phyloP scores from a whole-genome alignment of 2,888 invertebrate species.

The Eupithecia vulgata region DNA sequence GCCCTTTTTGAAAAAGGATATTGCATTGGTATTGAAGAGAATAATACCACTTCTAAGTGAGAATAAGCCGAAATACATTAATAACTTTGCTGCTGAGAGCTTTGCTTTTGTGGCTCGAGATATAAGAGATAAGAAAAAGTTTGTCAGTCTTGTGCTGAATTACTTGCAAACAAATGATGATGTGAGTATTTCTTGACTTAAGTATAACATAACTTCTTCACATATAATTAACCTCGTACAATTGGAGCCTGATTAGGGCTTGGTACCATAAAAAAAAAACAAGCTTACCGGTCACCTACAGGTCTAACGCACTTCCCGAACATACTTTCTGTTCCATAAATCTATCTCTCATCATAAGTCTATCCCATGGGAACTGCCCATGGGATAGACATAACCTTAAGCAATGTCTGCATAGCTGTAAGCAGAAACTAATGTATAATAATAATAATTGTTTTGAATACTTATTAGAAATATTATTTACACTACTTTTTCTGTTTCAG shows the following conservation, averaged over 20 bases:
- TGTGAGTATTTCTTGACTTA: slow-evolving; percentile 77
- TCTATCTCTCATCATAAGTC: too few relatives aligned
- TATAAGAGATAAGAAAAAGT: slow-evolving; percentile 90
- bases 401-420: too few relatives aligned
- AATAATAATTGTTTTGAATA: not conserved
- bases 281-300: too few relatives aligned
- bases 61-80: slow-evolving; percentile 91
- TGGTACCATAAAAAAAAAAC: too few relatives aligned
- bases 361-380: too few relatives aligned
- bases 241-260: too few relatives aligned
- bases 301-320: too few relatives aligned
- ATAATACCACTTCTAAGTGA: slow-evolving; percentile 91
- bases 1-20: slow-evolving; percentile 91
- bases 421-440: too few relatives aligned
- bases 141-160: slow-evolving; percentile 88
- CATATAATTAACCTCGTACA: not conserved
- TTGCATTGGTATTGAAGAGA: slow-evolving; percentile 88
- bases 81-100: slow-evolving; percentile 97
- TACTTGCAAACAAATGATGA: slow-evolving; percentile 87
- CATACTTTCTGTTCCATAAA: too few relatives aligned
- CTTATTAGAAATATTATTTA: not conserved
- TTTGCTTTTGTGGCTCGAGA: slow-evolving; percentile 97
- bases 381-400: too few relatives aligned
- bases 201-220: not conserved
- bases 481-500: slow-evolving; percentile 73